A percentile compares a stretch with the other conserved stretches of the same genome.
Conservation (phyloP, 2,888 invertebrate genomes). For the Brassicogethes aeneus region DNA sequence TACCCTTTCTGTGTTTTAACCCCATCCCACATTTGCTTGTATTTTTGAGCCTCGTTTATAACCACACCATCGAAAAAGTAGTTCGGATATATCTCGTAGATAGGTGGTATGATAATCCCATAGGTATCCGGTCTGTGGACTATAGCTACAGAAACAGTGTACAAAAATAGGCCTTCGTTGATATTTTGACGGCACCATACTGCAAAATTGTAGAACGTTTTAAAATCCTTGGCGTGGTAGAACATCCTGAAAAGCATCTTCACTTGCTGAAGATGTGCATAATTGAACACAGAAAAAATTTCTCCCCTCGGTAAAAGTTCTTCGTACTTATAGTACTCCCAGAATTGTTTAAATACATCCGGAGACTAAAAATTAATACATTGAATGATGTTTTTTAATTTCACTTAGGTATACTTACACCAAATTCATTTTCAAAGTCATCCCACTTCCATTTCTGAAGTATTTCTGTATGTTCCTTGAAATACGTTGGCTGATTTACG, state of each 20-base stretch:
- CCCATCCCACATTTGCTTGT: slow-evolving; percentile 46
- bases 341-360: slow-evolving; percentile 50
- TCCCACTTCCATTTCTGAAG: slow-evolving; percentile 1
- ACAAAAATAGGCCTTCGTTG: slow-evolving; percentile 62
- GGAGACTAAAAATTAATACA: slow-evolving; percentile 44
- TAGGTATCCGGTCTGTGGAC: slow-evolving; percentile 55
- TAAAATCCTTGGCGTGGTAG: slow-evolving; percentile 60
- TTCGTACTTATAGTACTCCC: slow-evolving; percentile 43
- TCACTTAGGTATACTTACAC: not conserved
- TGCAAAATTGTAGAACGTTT: slow-evolving; percentile 60
- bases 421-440: not conserved
- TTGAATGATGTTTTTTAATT: too few relatives aligned
- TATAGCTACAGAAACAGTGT: slow-evolving; percentile 53
- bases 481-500: slow-evolving; percentile 52
- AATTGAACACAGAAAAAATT: slow-evolving; percentile 53
- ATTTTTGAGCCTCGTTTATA: slow-evolving; percentile 55
- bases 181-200: slow-evolving; percentile 57
- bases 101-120: slow-evolving; percentile 57
- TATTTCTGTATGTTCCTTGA: slow-evolving; percentile 46
- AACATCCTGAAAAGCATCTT: slow-evolving; percentile 57
- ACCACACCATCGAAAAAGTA: slow-evolving; percentile 61
- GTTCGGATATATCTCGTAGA: slow-evolving; percentile 65
- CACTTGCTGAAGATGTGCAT: slow-evolving; percentile 53
- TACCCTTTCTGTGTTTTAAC: slow-evolving; percentile 16
- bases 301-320: slow-evolving; percentile 51